phyloP scores from a whole-genome alignment of 2,797 vertebrate genomes.

The Trematomus bernacchii region DNA sequence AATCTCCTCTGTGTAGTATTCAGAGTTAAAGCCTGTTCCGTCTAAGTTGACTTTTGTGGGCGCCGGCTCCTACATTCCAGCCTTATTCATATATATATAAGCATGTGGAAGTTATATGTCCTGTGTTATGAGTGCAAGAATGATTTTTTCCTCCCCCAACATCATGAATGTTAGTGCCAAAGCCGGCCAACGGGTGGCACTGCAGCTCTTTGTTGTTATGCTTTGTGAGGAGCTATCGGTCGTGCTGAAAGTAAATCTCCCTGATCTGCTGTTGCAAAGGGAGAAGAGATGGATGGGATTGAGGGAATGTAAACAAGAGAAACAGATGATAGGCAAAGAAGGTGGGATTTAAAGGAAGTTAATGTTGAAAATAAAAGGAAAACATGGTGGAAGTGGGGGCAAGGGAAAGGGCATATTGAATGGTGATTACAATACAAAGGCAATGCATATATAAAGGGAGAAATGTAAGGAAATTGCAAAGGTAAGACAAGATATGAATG shows the following conservation, averaged over 20 bases:
- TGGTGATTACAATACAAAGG: constrained; percentile 30
- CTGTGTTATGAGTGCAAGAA: constrained; percentile 50
- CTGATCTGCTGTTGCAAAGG: constrained; percentile 61
- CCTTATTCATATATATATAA: constrained; percentile 61
- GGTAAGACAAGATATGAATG: constrained; percentile 32
- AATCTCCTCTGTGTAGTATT: constrained; percentile 48
- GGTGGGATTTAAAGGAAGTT: constrained; percentile 39
- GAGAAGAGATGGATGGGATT: constrained; percentile 45
- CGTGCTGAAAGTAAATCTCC: constrained; percentile 74
- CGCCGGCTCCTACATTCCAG: constrained; percentile 21
- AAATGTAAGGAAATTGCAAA: constrained; percentile 26
- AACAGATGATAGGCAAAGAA: constrained; percentile 30
- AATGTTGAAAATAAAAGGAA: constrained; percentile 29
- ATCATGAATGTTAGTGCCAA: background rate
- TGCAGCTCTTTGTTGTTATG: constrained; percentile 62
- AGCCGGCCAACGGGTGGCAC: constrained; percentile 76
- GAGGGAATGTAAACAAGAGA: constrained; percentile 59
- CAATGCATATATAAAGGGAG: constrained; percentile 38
- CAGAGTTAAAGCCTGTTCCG: constrained; percentile 51
- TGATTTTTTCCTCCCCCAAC: constrained; percentile 11
- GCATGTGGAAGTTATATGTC: constrained; percentile 55
- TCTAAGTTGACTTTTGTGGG: constrained; percentile 48
- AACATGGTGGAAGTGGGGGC: constrained; percentile 20
- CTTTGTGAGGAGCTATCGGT: constrained; percentile 45
- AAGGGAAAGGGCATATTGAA: constrained; percentile 15